Conservation (phyloP, 2,888 invertebrate genomes). For the Andrena trimmerana region DNA sequence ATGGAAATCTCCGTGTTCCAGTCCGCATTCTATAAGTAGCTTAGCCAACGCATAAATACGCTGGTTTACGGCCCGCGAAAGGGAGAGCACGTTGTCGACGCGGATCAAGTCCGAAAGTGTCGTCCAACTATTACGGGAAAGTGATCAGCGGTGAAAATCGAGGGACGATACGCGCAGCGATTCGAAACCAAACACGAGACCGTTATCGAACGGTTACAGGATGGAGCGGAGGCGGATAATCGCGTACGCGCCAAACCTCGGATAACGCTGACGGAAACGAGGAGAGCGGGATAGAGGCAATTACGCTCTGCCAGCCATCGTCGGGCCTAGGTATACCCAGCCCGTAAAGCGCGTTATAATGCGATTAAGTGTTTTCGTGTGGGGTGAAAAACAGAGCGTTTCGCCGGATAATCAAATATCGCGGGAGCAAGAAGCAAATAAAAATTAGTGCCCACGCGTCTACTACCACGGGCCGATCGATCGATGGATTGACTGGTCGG, state of each 20-base stretch:
- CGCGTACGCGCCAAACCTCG: slow-evolving; percentile 12
- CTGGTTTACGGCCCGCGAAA: slow-evolving; percentile 2
- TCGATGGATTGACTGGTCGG: background rate
- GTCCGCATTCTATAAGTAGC: slow-evolving; percentile 40
- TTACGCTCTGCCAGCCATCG: background rate
- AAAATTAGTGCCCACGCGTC: slow-evolving; percentile 36
- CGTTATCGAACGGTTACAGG: slow-evolving; percentile 7
- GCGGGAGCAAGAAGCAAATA: slow-evolving; percentile 37
- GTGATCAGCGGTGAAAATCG: background rate
- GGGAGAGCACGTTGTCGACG: background rate
- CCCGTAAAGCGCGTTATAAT: slow-evolving; percentile 13
- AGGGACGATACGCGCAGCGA: background rate
- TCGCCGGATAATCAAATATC: slow-evolving; percentile 43
- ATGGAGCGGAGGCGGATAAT: background rate
- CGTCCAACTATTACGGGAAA: background rate
- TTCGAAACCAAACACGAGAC: background rate
- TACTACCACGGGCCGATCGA: too few relatives aligned
- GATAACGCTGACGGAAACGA: slow-evolving; percentile 3
- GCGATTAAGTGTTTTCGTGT: slow-evolving; percentile 27
- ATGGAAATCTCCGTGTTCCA: slow-evolving; percentile 46
- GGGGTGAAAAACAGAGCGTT: slow-evolving; percentile 20
- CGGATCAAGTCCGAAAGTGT: background rate
- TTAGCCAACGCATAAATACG: slow-evolving; percentile 50
- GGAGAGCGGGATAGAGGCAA: slow-evolving; percentile 6
- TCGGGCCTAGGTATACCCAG: background rate